These are phyloP conservation scores for Campoplex capitator DNA, from an alignment of 2,888 invertebrate species.

Conservation along the genomic window DNA sequence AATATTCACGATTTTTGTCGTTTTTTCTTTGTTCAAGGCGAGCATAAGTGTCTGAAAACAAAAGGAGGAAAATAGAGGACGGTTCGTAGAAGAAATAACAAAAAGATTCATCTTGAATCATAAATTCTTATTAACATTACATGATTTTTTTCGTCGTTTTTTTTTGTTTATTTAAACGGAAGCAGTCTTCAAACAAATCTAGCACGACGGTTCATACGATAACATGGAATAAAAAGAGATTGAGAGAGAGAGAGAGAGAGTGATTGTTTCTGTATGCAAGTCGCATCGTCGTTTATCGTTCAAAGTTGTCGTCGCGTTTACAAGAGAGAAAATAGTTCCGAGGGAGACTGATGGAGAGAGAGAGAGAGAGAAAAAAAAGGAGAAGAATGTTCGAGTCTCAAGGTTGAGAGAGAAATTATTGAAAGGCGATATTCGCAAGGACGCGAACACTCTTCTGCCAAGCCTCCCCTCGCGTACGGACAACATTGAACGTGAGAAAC, in stretches of 20 bases:
- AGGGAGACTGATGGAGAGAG: conserved; percentile 43
- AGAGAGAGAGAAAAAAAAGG: conserved; percentile 33
- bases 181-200: conserved; percentile 83
- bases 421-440: conserved; percentile 65
- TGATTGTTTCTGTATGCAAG: conserved; percentile 31
- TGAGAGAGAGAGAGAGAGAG: conserved; percentile 52
- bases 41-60: conserved; percentile 62
- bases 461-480: background rate
- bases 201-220: conserved; percentile 78
- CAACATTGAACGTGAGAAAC: conserved; percentile 51
- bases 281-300: conserved; percentile 48
- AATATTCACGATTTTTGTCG: background rate
- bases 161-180: conserved; percentile 74
- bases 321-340: conserved; percentile 18
- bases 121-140: conserved; percentile 78
- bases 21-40: conserved; percentile 57
- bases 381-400: conserved; percentile 3
- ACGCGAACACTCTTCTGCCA: conserved; percentile 25
- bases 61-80: background rate
- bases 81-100: background rate
- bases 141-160: conserved; percentile 72
- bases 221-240: conserved; percentile 76
- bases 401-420: conserved; percentile 47
- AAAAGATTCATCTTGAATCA: conserved; percentile 67
- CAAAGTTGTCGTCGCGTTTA: conserved; percentile 37